These are phyloP conservation scores for Meloidogyne chitwoodi DNA, from an alignment of 1,140 invertebrate genomes.

Conservation along the genomic window DNA sequence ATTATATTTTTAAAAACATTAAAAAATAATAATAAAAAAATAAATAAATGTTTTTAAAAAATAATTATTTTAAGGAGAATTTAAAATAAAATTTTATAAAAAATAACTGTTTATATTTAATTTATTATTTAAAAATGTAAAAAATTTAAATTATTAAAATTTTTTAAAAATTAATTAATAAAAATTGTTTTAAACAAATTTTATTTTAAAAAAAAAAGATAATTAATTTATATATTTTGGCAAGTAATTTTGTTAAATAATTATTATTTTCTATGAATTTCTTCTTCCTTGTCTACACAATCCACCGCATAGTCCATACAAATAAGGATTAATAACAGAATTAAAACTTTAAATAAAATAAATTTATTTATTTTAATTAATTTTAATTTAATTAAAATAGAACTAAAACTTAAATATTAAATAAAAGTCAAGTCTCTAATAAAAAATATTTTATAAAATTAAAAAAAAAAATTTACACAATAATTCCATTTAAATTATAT, in stretches of 20 bases:
- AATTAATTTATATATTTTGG: background rate
- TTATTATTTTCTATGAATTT: slow-evolving; percentile 2
- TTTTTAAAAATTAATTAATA: no score
- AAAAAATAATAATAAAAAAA: no score
- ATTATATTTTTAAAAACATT: no score
- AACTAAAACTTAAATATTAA: no score
- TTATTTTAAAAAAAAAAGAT: background rate
- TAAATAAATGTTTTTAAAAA: no score
- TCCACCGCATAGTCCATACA: slow-evolving; percentile 54
- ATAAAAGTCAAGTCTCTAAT: background rate
- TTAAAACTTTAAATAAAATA: slow-evolving; percentile 57
- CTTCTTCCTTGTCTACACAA: slow-evolving; percentile 28
- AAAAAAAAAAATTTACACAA: background rate
- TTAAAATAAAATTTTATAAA: no score
- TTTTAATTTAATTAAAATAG: background rate
- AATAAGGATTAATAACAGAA: slow-evolving; percentile 57
- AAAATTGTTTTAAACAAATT: no score
- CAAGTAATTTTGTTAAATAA: background rate
- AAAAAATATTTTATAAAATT: background rate
- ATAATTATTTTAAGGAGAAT: no score
- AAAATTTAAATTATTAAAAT: no score
- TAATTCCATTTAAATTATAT: slow-evolving; percentile 4
- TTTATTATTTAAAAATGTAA: no score
- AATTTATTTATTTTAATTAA: slow-evolving; percentile 27
- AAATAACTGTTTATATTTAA: no score